phyloP scores from a whole-genome alignment of 2,888 invertebrate genomes.

The Aromia moschata region DNA sequence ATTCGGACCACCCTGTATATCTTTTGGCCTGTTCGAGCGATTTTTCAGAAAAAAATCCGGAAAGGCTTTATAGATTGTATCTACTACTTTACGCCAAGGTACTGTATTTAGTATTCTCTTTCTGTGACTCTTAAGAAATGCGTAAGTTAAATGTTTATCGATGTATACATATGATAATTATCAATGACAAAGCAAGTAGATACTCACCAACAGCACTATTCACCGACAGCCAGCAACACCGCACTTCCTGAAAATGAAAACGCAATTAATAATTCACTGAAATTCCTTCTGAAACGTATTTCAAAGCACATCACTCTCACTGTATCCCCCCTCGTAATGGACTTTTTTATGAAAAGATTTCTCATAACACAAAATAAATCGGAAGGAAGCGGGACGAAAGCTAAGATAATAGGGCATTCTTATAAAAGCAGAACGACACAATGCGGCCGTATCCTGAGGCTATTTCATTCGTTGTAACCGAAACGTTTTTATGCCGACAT shows the following conservation, averaged over 20 bases:
- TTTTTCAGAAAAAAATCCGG: no score
- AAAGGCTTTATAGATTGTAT: no score
- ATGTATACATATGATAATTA: no score
- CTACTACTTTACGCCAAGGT: no score
- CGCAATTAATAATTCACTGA: slow-evolving; percentile 15
- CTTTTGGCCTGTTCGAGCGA: no score
- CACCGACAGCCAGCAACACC: background rate
- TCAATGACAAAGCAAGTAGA: no score
- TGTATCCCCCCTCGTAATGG: slow-evolving; percentile 15
- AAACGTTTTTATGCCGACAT: slow-evolving; percentile 37
- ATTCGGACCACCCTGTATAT: no score
- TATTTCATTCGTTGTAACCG: slow-evolving; percentile 38
- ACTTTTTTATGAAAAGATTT: slow-evolving; percentile 34
- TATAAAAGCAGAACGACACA: slow-evolving; percentile 29
- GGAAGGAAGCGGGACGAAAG: slow-evolving; percentile 49
- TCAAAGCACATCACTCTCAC: slow-evolving; percentile 4
- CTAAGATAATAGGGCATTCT: slow-evolving; percentile 44
- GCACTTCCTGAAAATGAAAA: slow-evolving; percentile 6
- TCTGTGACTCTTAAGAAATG: no score
- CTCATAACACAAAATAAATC: slow-evolving; percentile 52
- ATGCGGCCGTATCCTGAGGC: slow-evolving; percentile 33
- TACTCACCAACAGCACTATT: background rate
- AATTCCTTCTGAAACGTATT: slow-evolving; percentile 8
- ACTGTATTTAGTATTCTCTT: no score
- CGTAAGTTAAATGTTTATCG: no score